phyloP scores from a whole-genome alignment of 2,888 invertebrate species.

The Fragum sueziense region DNA sequence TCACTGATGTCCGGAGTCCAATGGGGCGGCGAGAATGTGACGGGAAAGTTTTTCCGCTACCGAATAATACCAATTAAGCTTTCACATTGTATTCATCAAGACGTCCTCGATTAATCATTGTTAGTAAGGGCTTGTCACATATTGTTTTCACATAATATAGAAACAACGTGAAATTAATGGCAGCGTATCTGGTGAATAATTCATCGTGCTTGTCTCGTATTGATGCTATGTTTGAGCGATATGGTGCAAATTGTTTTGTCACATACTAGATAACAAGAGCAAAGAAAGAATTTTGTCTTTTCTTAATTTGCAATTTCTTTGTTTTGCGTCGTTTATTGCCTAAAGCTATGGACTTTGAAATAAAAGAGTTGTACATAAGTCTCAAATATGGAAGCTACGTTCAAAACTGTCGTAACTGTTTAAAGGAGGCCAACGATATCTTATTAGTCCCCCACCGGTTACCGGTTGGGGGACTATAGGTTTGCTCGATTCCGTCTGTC shows the following conservation, averaged over 20 bases:
- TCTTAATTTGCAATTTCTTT: neutral
- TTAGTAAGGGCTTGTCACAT: slow-evolving; percentile 52
- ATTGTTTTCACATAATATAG: slow-evolving; percentile 50
- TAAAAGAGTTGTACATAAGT: too few species aligned
- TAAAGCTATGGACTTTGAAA: too few species aligned
- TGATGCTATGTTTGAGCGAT: slow-evolving; percentile 21
- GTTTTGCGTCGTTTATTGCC: neutral
- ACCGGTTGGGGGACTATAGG: too few species aligned
- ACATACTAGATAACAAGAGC: slow-evolving; percentile 20
- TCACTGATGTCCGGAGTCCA: slow-evolving; percentile 2
- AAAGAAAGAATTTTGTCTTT: neutral
- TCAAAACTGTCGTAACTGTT: too few species aligned
- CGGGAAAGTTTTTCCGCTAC: slow-evolving; percentile 3
- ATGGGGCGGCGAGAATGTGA: slow-evolving; percentile 3
- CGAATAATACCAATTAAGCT: slow-evolving; percentile 54
- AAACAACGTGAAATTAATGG: slow-evolving; percentile 50
- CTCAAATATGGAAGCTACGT: too few species aligned
- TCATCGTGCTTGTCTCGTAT: slow-evolving; percentile 25
- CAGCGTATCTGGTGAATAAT: slow-evolving; percentile 48
- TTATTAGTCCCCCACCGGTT: too few species aligned
- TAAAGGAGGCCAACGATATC: too few species aligned
- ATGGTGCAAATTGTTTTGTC: slow-evolving; percentile 27
- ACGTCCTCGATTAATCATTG: slow-evolving; percentile 55
- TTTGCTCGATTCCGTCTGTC: too few species aligned
- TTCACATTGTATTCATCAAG: slow-evolving; percentile 60